These are phyloP conservation scores for Bufo gargarizans DNA, from an alignment of 2,113 vertebrate species.

Conservation along the genomic window DNA sequence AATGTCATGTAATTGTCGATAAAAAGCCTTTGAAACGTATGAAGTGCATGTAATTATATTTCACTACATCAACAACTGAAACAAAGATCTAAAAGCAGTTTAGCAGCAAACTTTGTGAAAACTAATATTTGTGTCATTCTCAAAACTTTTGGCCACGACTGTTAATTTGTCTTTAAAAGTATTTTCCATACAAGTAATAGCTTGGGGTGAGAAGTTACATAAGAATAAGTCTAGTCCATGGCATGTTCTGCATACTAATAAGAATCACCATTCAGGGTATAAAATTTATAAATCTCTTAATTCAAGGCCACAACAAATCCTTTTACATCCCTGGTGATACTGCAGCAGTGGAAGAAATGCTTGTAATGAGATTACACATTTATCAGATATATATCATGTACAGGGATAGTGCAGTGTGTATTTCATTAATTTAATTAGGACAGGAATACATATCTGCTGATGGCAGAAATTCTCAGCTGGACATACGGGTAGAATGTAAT, in stretches of 20 bases:
- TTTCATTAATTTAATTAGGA: slow-evolving; percentile 42
- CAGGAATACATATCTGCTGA: slow-evolving; percentile 21
- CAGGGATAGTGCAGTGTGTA: background rate
- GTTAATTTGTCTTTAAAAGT: background rate
- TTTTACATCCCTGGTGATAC: background rate
- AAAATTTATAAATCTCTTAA: background rate
- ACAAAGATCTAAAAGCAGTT: too few relatives aligned
- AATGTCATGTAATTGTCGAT: too few relatives aligned
- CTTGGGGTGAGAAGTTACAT: too few relatives aligned
- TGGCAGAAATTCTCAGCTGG: slow-evolving; percentile 29
- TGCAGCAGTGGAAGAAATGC: background rate
- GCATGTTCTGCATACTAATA: background rate
- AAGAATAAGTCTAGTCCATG: background rate
- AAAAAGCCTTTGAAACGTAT: too few relatives aligned
- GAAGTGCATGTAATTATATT: too few relatives aligned
- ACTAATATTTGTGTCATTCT: too few relatives aligned
- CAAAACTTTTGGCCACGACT: too few relatives aligned
- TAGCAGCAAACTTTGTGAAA: too few relatives aligned
- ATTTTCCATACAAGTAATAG: too few relatives aligned
- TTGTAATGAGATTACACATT: slow-evolving; percentile 41
- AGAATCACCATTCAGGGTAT: background rate
- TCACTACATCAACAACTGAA: too few relatives aligned
- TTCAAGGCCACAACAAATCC: background rate
- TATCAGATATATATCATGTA: slow-evolving; percentile 27
- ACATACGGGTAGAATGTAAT: slow-evolving; percentile 36